Percentiles rank a stretch among this genome's conserved stretches.
Conservation (phyloP, 2,797 vertebrate species). For the Champsocephalus gunnari region DNA sequence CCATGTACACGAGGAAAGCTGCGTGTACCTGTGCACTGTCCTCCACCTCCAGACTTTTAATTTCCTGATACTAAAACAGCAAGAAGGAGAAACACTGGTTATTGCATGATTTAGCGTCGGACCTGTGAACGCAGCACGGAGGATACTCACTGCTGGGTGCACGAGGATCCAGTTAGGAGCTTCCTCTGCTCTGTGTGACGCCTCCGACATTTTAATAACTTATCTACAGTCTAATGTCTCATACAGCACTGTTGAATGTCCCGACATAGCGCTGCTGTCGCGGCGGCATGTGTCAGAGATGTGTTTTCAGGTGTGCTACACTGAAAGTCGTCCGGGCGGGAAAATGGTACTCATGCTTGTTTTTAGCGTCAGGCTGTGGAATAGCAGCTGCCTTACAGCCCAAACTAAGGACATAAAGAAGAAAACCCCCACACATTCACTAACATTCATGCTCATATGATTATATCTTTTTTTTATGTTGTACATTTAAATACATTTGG, state of each 20-base stretch:
- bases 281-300: accelerated
- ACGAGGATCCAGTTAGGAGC: conserved; percentile 78
- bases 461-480: background rate
- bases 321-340: conserved; percentile 57
- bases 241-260: background rate
- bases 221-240: accelerated
- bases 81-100: background rate
- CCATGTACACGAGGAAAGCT: conserved; percentile 94
- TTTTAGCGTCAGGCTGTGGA: background rate
- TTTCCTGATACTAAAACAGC: conserved; percentile 86
- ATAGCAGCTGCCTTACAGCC: background rate
- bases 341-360: conserved; percentile 15
- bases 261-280: background rate
- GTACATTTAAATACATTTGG: no score
- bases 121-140: background rate
- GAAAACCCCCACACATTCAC: accelerated
- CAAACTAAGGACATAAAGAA: accelerated
- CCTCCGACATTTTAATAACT: conserved; percentile 33
- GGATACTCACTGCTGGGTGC: conserved; percentile 72
- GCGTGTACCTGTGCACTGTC: conserved; percentile 89
- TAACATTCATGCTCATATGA: background rate
- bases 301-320: conserved; percentile 44
- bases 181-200: conserved; percentile 24
- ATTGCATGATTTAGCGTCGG: background rate
- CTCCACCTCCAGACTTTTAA: conserved; percentile 88